phyloP scores from a whole-genome alignment of 2,888 invertebrate species.

The Nowickia ferox region DNA sequence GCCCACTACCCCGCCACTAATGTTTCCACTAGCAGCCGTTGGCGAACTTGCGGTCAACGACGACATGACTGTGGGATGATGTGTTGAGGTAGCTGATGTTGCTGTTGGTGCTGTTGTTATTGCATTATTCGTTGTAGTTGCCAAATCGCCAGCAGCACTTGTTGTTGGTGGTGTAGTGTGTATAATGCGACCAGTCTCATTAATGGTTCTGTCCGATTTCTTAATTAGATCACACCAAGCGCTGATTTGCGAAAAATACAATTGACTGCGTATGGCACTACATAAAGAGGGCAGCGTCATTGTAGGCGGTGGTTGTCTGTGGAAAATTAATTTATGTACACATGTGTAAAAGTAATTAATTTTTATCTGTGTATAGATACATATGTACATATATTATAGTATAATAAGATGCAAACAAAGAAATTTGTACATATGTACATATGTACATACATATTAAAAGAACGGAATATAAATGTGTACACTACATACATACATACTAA shows the following conservation, averaged over 20 bases:
- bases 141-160: constrained; percentile 78
- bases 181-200: constrained; percentile 83
- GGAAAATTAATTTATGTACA: constrained; percentile 1
- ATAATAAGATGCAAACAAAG: background rate
- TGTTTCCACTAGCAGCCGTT: constrained; percentile 22
- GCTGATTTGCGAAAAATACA: constrained; percentile 98
- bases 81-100: constrained; percentile 48
- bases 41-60: constrained; percentile 20
- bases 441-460: no score
- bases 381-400: background rate
- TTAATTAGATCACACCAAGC: constrained; percentile 89
- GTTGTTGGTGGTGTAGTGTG: constrained; percentile 78
- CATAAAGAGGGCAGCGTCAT: constrained; percentile 88
- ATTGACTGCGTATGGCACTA: constrained; percentile 96
- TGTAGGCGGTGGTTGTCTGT: constrained; percentile 86
- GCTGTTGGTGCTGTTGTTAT: constrained; percentile 60
- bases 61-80: constrained; percentile 33
- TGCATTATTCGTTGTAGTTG: constrained; percentile 76
- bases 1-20: background rate
- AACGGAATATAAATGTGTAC: no score
- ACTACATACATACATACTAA: no score
- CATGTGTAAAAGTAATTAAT: no score
- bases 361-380: no score
- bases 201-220: constrained; percentile 81
- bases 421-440: background rate